These are phyloP conservation scores for Xanthia togata DNA, from an alignment of 2,888 invertebrate species.

Conservation along the genomic window DNA sequence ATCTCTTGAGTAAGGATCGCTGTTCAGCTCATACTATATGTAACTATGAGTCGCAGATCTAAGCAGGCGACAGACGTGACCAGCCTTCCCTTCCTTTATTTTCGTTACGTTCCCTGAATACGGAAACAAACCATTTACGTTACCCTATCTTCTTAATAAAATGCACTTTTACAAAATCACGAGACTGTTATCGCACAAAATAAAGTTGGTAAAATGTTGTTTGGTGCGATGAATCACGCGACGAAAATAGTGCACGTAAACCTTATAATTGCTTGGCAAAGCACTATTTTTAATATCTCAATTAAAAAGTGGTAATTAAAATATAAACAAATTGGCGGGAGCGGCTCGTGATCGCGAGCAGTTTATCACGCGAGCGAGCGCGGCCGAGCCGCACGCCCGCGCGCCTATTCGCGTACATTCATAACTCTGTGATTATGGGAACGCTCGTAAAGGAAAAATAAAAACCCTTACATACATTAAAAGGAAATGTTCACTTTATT, in stretches of 20 bases:
- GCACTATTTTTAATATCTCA: slow-evolving; percentile 58
- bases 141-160: slow-evolving; percentile 56
- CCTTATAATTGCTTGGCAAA: slow-evolving; percentile 52
- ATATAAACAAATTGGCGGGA: slow-evolving; percentile 54
- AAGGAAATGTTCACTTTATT: slow-evolving; percentile 50
- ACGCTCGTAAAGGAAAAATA: slow-evolving; percentile 49
- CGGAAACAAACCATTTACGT: slow-evolving; percentile 59
- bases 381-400: background rate
- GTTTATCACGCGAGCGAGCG: slow-evolving; percentile 51
- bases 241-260: slow-evolving; percentile 40
- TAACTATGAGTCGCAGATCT: slow-evolving; percentile 53
- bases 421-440: slow-evolving; percentile 35
- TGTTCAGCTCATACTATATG: slow-evolving; percentile 53
- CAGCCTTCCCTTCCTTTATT: slow-evolving; percentile 59
- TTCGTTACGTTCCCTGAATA: slow-evolving; percentile 60
- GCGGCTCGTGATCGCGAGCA: slow-evolving; percentile 36
- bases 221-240: slow-evolving; percentile 53
- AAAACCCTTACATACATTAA: slow-evolving; percentile 43
- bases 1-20: slow-evolving; percentile 68
- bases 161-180: slow-evolving; percentile 58
- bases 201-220: slow-evolving; percentile 42
- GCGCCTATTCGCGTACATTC: slow-evolving; percentile 11
- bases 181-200: slow-evolving; percentile 54
- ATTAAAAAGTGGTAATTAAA: slow-evolving; percentile 60
- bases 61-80: slow-evolving; percentile 65